These are phyloP conservation scores for Theristus sp. DNA, from an alignment of 2,888 invertebrate genomes.

Conservation along the genomic window DNA sequence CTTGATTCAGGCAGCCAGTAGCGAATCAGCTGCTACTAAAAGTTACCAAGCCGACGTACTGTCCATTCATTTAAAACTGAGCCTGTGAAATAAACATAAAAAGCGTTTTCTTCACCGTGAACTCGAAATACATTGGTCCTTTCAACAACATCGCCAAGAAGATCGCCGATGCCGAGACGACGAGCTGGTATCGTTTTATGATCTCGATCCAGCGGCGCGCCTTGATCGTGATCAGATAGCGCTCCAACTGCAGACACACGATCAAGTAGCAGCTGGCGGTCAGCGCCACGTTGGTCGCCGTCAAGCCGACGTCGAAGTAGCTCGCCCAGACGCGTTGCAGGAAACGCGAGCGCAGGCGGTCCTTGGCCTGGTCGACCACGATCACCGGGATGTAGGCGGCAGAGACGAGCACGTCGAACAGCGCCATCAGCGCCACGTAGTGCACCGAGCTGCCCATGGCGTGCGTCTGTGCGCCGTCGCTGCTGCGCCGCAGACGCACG, in stretches of 20 bases:
- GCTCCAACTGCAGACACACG: background rate
- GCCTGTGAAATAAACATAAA: too few species aligned
- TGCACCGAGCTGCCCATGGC: too few species aligned
- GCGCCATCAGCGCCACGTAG: too few species aligned
- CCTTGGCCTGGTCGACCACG: background rate
- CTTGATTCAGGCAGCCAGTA: too few species aligned
- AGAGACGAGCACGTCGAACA: too few species aligned
- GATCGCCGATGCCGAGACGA: background rate
- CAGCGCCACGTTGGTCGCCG: background rate
- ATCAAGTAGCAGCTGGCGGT: background rate
- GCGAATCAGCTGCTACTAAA: too few species aligned
- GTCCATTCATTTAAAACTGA: too few species aligned
- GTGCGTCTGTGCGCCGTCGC: too few species aligned
- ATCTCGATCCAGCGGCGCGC: background rate
- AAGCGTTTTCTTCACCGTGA: too few species aligned
- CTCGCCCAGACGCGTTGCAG: background rate
- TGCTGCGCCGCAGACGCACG: too few species aligned
- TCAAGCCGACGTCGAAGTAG: background rate
- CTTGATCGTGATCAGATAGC: background rate
- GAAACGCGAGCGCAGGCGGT: background rate
- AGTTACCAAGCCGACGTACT: too few species aligned
- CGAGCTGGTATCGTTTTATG: background rate
- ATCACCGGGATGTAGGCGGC: too few species aligned
- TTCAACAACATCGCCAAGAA: background rate
- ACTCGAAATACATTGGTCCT: background rate